Evolutionary conservation across 2,797 vertebrate species (phyloP), one percentile per base, ranked within the genome.

Genomic region (Alectoris magna): DNA sequence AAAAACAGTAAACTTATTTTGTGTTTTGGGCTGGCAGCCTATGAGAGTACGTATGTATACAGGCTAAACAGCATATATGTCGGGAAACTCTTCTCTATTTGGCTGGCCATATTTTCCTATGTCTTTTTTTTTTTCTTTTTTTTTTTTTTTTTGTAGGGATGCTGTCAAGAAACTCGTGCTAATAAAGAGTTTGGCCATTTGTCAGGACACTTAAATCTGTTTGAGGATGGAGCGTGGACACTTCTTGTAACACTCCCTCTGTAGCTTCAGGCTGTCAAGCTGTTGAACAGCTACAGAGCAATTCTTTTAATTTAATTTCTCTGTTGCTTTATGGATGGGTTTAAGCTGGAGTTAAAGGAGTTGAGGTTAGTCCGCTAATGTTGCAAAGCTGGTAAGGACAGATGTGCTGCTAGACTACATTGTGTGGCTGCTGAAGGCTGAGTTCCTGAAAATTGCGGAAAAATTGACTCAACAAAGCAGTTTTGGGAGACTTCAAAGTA

Each of bases 241-340:
- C 86, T 95, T 96, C 71, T 71, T 9, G 3, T 84, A 88, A 91
- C 90, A 88, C 93, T 94, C 72, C 53, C 71, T 49, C 38, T 3
- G 11, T 96, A 94, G 94, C 93, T 96, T 74, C 87, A 48, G 96
- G 95, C 94, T 95, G 88, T 94, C 95, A 95, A 94, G 95, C 96
- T 96, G 95, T 91, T 87, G 80, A 94, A 58, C 84, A 82, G 86
- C 85, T 34, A 31, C 29, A 88, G 88, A 88, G 10, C 60, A 73
- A 38, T 39, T 67, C 15, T 44, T 34, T 62, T 63, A 21, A 14
- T 51, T 31, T 67, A 56, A n/a, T 18, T 9, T 44, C 78, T 24
- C 73, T 1, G 14, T 63, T 58, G 46, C 82, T 90, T 2, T 15
- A 12, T 2, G 38, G 67, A 13, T 44, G 79, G 18, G 29, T 68